These are phyloP conservation scores for Pelecanoides urinatrix DNA, from an alignment of 2,113 vertebrate genomes.

Conservation along the genomic window DNA sequence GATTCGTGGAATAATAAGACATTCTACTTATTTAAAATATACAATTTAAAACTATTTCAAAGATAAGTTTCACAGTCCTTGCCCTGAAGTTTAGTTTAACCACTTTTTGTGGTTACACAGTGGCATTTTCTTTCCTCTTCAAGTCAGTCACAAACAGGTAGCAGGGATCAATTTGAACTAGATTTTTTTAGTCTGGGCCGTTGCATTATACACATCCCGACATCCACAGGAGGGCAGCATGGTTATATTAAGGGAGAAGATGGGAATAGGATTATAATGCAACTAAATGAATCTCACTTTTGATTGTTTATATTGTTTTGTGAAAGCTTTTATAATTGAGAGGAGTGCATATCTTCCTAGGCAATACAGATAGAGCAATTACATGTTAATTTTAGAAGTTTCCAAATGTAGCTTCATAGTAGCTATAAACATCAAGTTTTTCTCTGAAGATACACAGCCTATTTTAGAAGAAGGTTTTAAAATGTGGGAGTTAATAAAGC, in stretches of 20 bases:
- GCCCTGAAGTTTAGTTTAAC: neutral
- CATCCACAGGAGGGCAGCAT: constrained; percentile 77
- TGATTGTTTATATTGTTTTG: neutral
- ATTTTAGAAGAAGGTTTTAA: neutral
- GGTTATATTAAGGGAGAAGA: constrained; percentile 57
- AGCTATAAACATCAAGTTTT: neutral
- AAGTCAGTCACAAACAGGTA: neutral
- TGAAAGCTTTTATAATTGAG: neutral
- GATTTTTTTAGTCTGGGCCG: neutral
- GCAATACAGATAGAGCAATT: neutral
- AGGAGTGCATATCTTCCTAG: neutral
- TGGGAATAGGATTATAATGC: neutral
- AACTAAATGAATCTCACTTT: neutral
- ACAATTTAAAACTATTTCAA: neutral
- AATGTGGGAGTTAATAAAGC: neutral
- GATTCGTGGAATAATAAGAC: neutral
- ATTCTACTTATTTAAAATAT: neutral
- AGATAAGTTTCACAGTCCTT: neutral
- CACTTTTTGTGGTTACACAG: neutral
- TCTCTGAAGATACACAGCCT: neutral
- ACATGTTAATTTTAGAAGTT: neutral
- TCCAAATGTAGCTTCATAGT: neutral
- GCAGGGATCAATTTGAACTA: neutral
- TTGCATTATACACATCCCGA: neutral
- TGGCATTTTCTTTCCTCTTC: neutral